phyloP scores from a whole-genome alignment of 2,888 invertebrate species.

The Belgica antarctica region DNA sequence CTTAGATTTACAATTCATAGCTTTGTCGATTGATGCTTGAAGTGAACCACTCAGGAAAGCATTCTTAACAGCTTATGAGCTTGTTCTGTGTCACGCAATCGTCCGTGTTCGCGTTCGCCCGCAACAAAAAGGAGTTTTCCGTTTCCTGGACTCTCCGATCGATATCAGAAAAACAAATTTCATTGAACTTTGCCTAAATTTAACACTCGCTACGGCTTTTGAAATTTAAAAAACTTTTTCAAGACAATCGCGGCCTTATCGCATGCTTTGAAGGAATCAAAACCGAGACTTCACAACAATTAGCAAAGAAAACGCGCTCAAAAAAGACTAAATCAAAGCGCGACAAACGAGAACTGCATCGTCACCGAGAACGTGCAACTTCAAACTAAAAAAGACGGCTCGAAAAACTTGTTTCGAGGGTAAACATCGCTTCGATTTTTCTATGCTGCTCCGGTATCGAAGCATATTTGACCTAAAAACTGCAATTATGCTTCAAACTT shows the following conservation, averaged over 20 bases:
- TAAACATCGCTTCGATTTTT: slow-evolving; percentile 33
- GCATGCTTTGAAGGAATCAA: neutral
- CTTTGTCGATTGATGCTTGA: neutral
- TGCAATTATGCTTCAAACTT: slow-evolving; percentile 33
- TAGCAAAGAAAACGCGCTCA: neutral
- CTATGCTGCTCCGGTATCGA: slow-evolving; percentile 16
- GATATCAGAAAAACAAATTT: slow-evolving; percentile 34
- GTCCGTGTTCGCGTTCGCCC: neutral
- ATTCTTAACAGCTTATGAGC: neutral
- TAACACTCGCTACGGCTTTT: neutral
- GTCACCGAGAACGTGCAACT: slow-evolving; percentile 31
- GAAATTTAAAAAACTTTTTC: neutral
- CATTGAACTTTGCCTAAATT: slow-evolving; percentile 28
- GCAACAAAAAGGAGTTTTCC: neutral
- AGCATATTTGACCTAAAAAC: slow-evolving; percentile 41
- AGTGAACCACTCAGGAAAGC: neutral
- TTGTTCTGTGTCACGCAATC: slow-evolving; percentile 11
- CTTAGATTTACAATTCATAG: neutral
- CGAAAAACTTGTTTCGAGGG: neutral
- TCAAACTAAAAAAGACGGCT: slow-evolving; percentile 21
- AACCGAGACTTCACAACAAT: neutral
- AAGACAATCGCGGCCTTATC: neutral
- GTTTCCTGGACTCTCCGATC: neutral
- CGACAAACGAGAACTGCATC: slow-evolving; percentile 26
- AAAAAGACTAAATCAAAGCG: neutral